Percentiles rank a stretch among this genome's conserved stretches.
These are phyloP conservation scores for Drosophila nannoptera DNA, from an alignment of 1,140 invertebrate genomes.

Conservation along the genomic window DNA sequence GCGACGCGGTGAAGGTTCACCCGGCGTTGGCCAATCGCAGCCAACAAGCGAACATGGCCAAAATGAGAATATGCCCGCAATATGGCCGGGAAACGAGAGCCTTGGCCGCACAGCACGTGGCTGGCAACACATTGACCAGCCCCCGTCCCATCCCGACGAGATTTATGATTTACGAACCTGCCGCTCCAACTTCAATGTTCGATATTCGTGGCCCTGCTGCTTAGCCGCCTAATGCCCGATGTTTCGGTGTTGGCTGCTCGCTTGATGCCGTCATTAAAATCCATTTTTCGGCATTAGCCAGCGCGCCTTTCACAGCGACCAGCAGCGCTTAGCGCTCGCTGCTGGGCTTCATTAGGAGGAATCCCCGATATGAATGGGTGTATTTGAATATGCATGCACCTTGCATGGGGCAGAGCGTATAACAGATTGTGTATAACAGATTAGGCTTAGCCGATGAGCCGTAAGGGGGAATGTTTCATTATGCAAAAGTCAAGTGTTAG, in stretches of 20 bases:
- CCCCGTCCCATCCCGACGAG: slow-evolving; percentile 17
- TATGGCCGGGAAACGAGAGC: slow-evolving; percentile 36
- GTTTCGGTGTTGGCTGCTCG: slow-evolving; percentile 43
- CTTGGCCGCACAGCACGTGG: slow-evolving; percentile 48
- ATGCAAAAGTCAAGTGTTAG: too few relatives aligned
- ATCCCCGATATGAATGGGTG: background rate
- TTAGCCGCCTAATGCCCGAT: background rate
- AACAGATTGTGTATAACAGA: too few relatives aligned
- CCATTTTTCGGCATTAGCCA: background rate
- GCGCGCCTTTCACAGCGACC: slow-evolving; percentile 30
- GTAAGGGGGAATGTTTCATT: too few relatives aligned
- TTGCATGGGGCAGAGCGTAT: too few relatives aligned
- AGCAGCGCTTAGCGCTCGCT: slow-evolving; percentile 4
- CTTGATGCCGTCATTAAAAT: background rate
- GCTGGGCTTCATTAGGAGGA: slow-evolving; percentile 24
- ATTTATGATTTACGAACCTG: slow-evolving; percentile 69
- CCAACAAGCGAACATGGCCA: slow-evolving; percentile 7
- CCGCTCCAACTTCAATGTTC: slow-evolving; percentile 28
- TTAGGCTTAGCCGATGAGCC: too few relatives aligned
- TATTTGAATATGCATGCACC: too few relatives aligned
- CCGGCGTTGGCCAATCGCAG: slow-evolving; percentile 3
- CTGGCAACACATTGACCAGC: slow-evolving; percentile 40
- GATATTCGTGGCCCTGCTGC: slow-evolving; percentile 7
- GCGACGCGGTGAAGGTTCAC: background rate
- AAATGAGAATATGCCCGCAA: slow-evolving; percentile 29